Percentiles rank a stretch among this genome's conserved stretches.
Evolutionary conservation across 2,797 vertebrate species (phyloP).

Genomic region (Sphenopsis melanotis): DNA sequence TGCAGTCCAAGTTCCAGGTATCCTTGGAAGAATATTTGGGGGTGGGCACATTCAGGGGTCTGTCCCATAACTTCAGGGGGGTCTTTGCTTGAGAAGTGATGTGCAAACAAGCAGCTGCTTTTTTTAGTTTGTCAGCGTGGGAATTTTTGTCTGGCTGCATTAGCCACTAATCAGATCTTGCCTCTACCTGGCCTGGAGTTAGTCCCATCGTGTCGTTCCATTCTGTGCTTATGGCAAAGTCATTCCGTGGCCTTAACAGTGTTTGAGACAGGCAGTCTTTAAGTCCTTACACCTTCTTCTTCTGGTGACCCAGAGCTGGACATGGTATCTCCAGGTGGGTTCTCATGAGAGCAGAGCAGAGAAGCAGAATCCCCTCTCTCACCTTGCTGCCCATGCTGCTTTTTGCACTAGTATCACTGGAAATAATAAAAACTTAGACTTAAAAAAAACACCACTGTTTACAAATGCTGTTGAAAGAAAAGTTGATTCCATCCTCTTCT

Average conservation of each 20-base stretch:
- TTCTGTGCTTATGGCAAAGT: background rate
- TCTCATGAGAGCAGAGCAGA: background rate
- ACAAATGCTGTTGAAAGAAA: background rate
- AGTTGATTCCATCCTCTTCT: background rate
- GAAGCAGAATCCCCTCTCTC: background rate
- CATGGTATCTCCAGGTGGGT: background rate
- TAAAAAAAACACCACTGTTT: background rate
- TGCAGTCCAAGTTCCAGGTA: background rate
- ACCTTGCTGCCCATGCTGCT: accelerated
- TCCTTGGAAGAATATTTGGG: background rate
- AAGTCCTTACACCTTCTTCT: background rate
- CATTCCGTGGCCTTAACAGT: background rate
- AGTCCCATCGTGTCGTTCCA: accelerated
- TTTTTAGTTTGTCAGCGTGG: background rate
- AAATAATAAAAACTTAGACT: background rate
- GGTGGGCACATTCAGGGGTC: accelerated
- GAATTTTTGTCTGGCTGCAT: background rate
- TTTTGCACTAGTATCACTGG: background rate
- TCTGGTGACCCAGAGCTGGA: background rate
- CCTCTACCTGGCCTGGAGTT: background rate
- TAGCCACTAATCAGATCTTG: background rate
- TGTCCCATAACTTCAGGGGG: background rate
- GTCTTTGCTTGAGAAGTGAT: background rate
- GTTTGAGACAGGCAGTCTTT: background rate
- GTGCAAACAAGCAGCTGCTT: accelerated